A percentile compares a stretch with the other conserved stretches of the same genome.
These are phyloP conservation scores for Dromococcyx pavoninus DNA, from an alignment of 2,797 vertebrate genomes.

Conservation along the genomic window DNA sequence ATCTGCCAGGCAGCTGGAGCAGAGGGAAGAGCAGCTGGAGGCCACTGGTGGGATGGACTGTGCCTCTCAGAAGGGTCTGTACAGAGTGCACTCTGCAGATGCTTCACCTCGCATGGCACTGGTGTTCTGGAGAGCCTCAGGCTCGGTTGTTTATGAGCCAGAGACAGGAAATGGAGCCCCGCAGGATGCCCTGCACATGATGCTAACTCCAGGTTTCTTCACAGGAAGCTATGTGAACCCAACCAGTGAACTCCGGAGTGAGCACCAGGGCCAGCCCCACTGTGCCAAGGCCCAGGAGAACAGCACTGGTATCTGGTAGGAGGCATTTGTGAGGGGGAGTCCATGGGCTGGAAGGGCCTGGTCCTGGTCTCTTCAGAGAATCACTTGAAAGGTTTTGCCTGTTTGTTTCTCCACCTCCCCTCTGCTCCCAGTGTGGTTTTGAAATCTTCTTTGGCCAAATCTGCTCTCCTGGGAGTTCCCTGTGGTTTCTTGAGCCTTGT, in stretches of 20 bases:
- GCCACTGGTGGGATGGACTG: background rate
- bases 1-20: background rate
- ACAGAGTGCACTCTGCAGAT: fast-evolving
- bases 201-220: background rate
- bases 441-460: background rate
- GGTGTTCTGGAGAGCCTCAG: background rate
- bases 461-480: background rate
- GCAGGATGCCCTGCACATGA: fast-evolving
- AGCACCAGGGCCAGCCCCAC: background rate
- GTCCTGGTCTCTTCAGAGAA: background rate
- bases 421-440: background rate
- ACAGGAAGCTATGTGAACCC: background rate
- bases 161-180: background rate
- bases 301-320: background rate
- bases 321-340: background rate
- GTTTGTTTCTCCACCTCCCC: background rate
- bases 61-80: background rate
- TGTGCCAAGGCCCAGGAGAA: background rate
- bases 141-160: background rate
- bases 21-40: background rate
- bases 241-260: background rate
- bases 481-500: background rate
- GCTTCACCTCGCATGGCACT: fast-evolving
- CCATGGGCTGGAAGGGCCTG: background rate
- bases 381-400: background rate